Evolutionary conservation across 2,797 vertebrate species (phyloP).

Genomic region (Ctenosaura bakeri): DNA sequence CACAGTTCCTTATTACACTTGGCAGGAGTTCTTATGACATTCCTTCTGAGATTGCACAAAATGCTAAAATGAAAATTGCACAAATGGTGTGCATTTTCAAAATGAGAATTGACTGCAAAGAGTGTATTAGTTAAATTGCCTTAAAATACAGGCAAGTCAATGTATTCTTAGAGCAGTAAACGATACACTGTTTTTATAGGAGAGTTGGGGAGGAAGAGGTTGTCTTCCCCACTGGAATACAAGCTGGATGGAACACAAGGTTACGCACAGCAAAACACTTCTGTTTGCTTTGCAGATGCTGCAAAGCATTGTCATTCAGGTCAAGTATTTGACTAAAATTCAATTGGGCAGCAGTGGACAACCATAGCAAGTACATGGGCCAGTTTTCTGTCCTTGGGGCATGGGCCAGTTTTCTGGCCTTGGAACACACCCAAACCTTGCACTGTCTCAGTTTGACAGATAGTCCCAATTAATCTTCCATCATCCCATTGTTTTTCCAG

Average conservation of each 20-base stretch:
- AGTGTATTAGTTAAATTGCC: constrained; percentile 15
- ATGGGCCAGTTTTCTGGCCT: no score
- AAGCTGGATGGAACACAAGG: background rate
- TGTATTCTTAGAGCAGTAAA: background rate
- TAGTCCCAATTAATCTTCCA: no score
- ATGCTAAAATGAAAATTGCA: constrained; percentile 28
- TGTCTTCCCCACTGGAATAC: constrained; percentile 12
- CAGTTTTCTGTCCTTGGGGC: no score
- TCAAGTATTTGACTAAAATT: background rate
- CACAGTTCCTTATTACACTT: background rate
- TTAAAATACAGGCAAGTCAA: constrained; percentile 29
- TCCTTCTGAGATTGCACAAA: constrained; percentile 1
- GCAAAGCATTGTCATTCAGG: background rate
- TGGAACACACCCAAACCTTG: no score
- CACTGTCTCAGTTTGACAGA: no score
- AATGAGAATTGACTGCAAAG: background rate
- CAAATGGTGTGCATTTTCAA: background rate
- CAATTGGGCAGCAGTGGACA: no score
- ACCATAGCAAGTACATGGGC: no score
- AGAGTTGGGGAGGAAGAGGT: background rate
- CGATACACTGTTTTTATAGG: background rate
- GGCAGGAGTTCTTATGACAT: background rate
- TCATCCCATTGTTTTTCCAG: no score
- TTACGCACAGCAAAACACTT: background rate
- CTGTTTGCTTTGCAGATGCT: background rate